phyloP scores from a whole-genome alignment of 2,888 invertebrate genomes.

The Macroteleia sp. region DNA sequence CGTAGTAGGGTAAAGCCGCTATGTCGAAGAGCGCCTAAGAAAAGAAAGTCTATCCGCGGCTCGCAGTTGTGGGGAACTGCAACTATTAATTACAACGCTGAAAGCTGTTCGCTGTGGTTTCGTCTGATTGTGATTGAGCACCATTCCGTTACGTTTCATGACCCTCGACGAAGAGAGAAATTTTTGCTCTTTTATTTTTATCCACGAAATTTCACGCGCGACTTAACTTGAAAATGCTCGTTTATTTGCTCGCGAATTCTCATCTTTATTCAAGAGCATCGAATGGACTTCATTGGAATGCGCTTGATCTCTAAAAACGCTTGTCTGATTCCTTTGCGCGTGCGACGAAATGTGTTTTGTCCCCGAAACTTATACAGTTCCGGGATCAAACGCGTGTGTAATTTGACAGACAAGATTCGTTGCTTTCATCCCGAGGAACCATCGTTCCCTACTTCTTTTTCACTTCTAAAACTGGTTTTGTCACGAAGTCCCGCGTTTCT shows the following conservation, averaged over 20 bases:
- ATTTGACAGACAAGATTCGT: conserved; percentile 54
- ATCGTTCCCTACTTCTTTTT: conserved; percentile 73
- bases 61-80: conserved; percentile 41
- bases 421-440: conserved; percentile 43
- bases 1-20: conserved; percentile 43
- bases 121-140: conserved; percentile 44
- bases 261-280: background rate
- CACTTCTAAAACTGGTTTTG: conserved; percentile 80
- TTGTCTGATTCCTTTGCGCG: conserved; percentile 3
- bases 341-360: conserved; percentile 29
- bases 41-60: conserved; percentile 52
- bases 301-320: conserved; percentile 2
- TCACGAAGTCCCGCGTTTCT: conserved; percentile 70
- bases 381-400: conserved; percentile 42
- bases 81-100: conserved; percentile 53
- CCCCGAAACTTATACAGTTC: conserved; percentile 41
- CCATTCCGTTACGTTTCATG: conserved; percentile 48
- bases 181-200: conserved; percentile 33
- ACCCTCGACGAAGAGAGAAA: conserved; percentile 23
- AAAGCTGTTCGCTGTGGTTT: conserved; percentile 41
- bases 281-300: background rate
- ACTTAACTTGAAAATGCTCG: background rate
- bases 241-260: conserved; percentile 13
- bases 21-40: conserved; percentile 50
- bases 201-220: conserved; percentile 40